Evolutionary conservation across 1,140 invertebrate species (phyloP), one percentile per base, ranked within the genome.

Genomic region (Dreissena polymorpha): DNA sequence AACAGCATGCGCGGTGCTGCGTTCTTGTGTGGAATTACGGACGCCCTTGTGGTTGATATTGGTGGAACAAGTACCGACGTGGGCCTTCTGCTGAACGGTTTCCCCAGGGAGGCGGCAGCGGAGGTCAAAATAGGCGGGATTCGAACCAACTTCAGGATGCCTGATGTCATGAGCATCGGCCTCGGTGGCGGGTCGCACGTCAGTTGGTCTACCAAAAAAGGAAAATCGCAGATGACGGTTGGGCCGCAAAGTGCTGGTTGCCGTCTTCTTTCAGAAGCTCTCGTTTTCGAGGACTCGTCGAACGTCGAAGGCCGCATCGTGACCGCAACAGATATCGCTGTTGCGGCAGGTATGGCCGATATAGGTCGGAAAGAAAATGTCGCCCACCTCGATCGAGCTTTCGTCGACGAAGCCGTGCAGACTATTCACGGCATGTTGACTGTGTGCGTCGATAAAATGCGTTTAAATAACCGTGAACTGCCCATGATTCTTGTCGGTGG

Each of bases 121-220:
- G 83, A 21, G 69, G 80, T 73, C 64, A 49, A 55, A 55, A 55
- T n/a, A n/a, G 90, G 87, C 12, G 89, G 87, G 25, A 87, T 91
- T 0, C 84, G 87, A 18, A 91, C 91, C 8, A 91, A 91, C 65
- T 91, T 92, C 69, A 85, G 87, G 10, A 91, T 92, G 90, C 91
- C 91, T 18, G 91, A 92, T 77, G 89, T 92, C 1, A 60, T 88
- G 0, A 91, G 90, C 78, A 89, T 92, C 39, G 91, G 89, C n/a
- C 71, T 92, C 10, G 91, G 91, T 14, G 91, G 91, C 29, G 91
- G 91, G 21, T 91, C 91, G 0, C 89, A 91, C 68, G 87, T 92
- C 13, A 39, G 23, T 21, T 64, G 74, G 64, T 60, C 29, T 1
- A 53, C 60, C 0, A 51, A 49, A 0, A 67, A 65, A 23, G 73